Percentiles rank a stretch among this genome's conserved stretches.
These are phyloP conservation scores for Threskiornis aethiopicus DNA, from an alignment of 2,797 vertebrate genomes.

Conservation along the genomic window DNA sequence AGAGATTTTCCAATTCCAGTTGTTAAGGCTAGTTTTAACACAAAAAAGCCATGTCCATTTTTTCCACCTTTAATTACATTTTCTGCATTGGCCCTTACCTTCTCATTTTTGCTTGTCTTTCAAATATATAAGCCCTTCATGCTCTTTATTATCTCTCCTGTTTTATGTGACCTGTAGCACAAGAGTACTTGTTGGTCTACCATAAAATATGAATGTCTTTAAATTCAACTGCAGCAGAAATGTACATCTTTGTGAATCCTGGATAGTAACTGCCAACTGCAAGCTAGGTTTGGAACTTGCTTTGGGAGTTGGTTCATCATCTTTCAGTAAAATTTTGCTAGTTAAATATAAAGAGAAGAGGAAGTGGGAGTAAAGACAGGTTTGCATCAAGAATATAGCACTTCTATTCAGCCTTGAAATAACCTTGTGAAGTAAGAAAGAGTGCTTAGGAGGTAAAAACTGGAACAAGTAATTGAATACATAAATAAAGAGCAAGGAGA, in stretches of 20 bases:
- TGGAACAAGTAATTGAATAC: constrained; percentile 14
- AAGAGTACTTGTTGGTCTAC: background rate
- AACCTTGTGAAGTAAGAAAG: background rate
- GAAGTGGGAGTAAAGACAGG: constrained; percentile 35
- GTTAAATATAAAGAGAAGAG: background rate
- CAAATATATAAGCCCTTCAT: background rate
- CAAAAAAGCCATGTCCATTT: background rate
- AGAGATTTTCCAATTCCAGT: background rate
- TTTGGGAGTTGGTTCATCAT: background rate
- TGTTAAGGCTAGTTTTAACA: background rate
- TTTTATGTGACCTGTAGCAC: background rate
- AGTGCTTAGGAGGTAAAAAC: background rate
- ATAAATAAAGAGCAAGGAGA: constrained; percentile 28
- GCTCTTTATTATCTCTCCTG: background rate
- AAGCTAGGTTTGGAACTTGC: background rate
- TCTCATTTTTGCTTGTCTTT: background rate
- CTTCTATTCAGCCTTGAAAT: constrained; percentile 48
- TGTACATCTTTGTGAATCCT: background rate
- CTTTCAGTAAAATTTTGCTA: background rate
- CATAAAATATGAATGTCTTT: background rate
- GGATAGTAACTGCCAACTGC: background rate
- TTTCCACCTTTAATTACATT: background rate
- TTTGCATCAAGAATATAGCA: constrained; percentile 14
- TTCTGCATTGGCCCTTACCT: background rate
- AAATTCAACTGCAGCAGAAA: background rate